phyloP scores from a whole-genome alignment of 2,113 vertebrate genomes.

The Tyrannus savana region DNA sequence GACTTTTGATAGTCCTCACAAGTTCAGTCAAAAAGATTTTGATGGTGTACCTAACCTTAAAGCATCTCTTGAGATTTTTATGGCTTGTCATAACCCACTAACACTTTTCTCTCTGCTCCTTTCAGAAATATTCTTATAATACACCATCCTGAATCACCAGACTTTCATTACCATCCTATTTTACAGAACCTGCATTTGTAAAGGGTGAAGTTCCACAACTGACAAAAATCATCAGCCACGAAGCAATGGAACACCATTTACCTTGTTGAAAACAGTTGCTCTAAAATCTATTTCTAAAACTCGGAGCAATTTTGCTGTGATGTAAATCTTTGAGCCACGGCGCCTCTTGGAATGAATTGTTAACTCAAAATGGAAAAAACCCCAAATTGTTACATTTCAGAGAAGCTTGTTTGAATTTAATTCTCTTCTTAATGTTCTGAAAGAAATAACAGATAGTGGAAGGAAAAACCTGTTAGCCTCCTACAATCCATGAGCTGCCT shows the following conservation, averaged over 20 bases:
- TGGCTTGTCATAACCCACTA: not conserved
- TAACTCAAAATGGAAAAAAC: not conserved
- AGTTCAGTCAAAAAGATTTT: not conserved
- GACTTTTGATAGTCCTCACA: not conserved
- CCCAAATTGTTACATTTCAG: not conserved
- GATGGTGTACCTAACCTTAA: not conserved
- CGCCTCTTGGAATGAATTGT: not conserved
- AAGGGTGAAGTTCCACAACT: constrained; percentile 7
- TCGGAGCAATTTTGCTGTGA: not conserved
- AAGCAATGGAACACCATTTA: constrained; percentile 43
- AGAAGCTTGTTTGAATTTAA: not conserved
- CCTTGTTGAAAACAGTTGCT: not conserved
- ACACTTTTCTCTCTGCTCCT: not conserved
- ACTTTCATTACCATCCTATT: not conserved
- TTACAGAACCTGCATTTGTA: constrained; percentile 17
- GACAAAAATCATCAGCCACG: constrained; percentile 46
- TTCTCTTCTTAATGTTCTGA: not conserved
- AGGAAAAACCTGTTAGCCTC: not conserved
- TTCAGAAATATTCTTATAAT: not conserved
- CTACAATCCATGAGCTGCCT: not conserved
- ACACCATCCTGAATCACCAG: not conserved
- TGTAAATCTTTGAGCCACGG: not conserved
- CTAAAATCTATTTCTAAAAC: not conserved
- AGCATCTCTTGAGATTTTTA: not conserved
- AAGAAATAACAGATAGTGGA: not conserved